Percentiles rank a stretch among this genome's conserved stretches.
These are phyloP conservation scores for Enteromius thamalakanensis DNA, from an alignment of 2,797 vertebrate species.

Conservation along the genomic window DNA sequence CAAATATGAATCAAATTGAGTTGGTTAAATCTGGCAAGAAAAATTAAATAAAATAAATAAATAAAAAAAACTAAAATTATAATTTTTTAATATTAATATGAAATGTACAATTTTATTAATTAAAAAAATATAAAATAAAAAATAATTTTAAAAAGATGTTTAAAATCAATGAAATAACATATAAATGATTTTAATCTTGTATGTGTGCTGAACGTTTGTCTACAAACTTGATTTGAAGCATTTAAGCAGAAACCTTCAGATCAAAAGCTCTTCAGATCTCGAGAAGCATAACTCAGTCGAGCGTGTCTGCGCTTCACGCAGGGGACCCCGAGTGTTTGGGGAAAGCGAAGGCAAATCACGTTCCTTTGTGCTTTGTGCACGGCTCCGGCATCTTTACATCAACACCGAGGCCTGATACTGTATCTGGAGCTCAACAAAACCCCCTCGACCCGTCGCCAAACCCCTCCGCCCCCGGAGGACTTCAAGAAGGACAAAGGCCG, in stretches of 20 bases:
- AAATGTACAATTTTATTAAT: no score
- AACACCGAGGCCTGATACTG: slow-evolving; percentile 6
- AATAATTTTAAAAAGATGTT: no score
- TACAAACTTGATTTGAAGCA: background rate
- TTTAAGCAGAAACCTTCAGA: background rate
- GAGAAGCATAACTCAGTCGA: background rate
- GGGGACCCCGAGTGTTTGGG: background rate
- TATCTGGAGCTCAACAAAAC: background rate
- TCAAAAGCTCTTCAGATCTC: background rate
- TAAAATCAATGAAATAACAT: background rate
- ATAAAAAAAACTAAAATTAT: background rate
- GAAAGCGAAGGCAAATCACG: background rate
- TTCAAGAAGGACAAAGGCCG: slow-evolving; percentile 70
- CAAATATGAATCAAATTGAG: background rate
- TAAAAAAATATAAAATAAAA: no score
- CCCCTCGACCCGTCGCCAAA: slow-evolving; percentile 42
- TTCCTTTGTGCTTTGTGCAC: background rate
- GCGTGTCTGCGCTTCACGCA: background rate
- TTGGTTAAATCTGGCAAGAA: background rate
- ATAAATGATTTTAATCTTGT: rapidly evolving
- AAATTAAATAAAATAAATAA: background rate
- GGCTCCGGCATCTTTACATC: background rate
- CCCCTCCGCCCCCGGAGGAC: slow-evolving; percentile 62
- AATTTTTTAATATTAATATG: no score
- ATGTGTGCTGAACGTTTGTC: background rate